These are phyloP conservation scores for human DNA, from an alignment of 2,113 vertebrate genomes.

Conservation along the genomic window DNA sequence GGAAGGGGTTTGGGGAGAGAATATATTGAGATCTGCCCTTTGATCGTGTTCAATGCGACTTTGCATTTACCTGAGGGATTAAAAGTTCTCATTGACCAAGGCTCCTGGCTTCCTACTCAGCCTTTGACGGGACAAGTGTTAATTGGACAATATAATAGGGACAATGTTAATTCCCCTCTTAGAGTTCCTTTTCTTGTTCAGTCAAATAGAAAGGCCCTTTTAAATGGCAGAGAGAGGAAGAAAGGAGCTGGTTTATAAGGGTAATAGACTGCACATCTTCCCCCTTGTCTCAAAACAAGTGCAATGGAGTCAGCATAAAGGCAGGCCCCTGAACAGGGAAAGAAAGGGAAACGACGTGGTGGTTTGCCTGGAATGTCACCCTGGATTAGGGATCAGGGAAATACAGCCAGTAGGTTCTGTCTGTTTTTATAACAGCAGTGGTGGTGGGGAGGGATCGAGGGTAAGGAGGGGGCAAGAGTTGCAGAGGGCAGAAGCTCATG, in stretches of 20 bases:
- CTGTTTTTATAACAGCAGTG: neutral
- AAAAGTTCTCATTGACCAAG: constrained; percentile 76
- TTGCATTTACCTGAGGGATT: constrained; percentile 78
- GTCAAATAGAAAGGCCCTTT: constrained; percentile 78
- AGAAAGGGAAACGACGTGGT: constrained; percentile 42
- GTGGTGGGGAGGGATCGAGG: neutral
- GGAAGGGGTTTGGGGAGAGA: constrained; percentile 35
- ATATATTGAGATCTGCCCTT: constrained; percentile 75
- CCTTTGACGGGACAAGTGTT: constrained; percentile 78
- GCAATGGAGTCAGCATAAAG: constrained; percentile 61
- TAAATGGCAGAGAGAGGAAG: constrained; percentile 72
- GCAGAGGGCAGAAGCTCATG: neutral
- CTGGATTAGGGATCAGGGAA: constrained; percentile 51
- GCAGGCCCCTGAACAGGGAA: constrained; percentile 33
- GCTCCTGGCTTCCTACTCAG: constrained; percentile 74
- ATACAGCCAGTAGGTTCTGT: neutral
- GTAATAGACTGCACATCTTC: constrained; percentile 77
- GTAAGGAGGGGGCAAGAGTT: neutral
- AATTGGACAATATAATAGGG: constrained; percentile 78
- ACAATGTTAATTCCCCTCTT: constrained; percentile 76
- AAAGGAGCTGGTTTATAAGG: constrained; percentile 77
- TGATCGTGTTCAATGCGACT: constrained; percentile 75
- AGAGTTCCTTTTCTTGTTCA: constrained; percentile 79
- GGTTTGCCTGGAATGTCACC: constrained; percentile 69
- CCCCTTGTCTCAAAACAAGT: constrained; percentile 68